These are phyloP conservation scores for Empis livida DNA, from an alignment of 2,888 invertebrate genomes.

Conservation along the genomic window DNA sequence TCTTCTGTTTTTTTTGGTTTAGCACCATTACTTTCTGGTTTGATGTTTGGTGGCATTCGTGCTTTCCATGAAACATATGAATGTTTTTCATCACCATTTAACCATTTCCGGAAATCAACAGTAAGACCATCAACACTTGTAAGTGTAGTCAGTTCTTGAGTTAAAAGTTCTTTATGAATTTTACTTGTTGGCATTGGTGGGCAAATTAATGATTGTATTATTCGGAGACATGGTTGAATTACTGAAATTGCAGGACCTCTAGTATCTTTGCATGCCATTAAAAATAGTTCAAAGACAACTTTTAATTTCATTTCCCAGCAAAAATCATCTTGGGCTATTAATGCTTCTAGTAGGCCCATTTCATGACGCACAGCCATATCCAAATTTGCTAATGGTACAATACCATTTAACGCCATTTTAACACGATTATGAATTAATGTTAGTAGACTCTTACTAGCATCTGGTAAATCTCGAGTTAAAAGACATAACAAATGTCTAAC, in stretches of 20 bases:
- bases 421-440: slow-evolving; percentile 70
- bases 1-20: slow-evolving; percentile 20
- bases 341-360: slow-evolving; percentile 72
- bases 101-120: slow-evolving; percentile 61
- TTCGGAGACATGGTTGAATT: slow-evolving; percentile 83
- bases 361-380: slow-evolving; percentile 74
- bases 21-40: slow-evolving; percentile 19
- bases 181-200: slow-evolving; percentile 45
- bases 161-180: slow-evolving; percentile 41
- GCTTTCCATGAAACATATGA: slow-evolving; percentile 61
- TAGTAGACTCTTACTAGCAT: slow-evolving; percentile 49
- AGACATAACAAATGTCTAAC: slow-evolving; percentile 79
- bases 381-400: slow-evolving; percentile 59
- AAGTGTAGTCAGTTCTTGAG: slow-evolving; percentile 41
- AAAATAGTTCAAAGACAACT: slow-evolving; percentile 77
- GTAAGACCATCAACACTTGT: slow-evolving; percentile 48
- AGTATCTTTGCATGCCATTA: slow-evolving; percentile 60
- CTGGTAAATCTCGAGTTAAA: slow-evolving; percentile 75
- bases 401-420: slow-evolving; percentile 63
- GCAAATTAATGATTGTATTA: slow-evolving; percentile 71
- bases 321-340: slow-evolving; percentile 83
- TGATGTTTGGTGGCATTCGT: slow-evolving; percentile 41
- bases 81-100: slow-evolving; percentile 53
- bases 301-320: slow-evolving; percentile 91
- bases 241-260: slow-evolving; percentile 80